phyloP scores from a whole-genome alignment of 2,113 vertebrate genomes.

The Anas platyrhynchos region DNA sequence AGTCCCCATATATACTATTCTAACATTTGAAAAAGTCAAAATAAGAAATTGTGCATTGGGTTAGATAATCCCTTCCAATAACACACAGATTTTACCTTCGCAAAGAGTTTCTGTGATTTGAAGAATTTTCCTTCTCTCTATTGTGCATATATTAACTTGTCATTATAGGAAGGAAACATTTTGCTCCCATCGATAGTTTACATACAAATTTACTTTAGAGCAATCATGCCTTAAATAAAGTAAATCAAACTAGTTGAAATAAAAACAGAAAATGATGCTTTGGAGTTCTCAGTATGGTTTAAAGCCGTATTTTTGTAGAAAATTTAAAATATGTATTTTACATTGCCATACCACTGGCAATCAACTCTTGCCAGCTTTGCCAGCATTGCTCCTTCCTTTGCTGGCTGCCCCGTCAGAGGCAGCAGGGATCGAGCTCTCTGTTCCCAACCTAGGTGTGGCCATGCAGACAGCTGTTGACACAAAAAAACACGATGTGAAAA shows the following conservation, averaged over 20 bases:
- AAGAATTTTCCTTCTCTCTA: neutral
- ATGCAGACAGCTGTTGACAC: neutral
- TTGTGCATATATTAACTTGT: neutral
- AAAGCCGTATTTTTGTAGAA: neutral
- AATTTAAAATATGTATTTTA: neutral
- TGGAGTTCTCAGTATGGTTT: neutral
- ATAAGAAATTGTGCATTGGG: rapidly evolving
- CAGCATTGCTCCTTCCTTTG: neutral
- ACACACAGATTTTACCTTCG: neutral
- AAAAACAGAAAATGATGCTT: neutral
- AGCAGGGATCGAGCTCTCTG: too few species aligned
- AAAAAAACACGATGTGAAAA: neutral
- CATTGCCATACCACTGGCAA: neutral
- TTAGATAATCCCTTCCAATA: neutral
- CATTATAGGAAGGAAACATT: rapidly evolving
- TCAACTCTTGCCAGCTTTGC: neutral
- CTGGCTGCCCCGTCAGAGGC: neutral
- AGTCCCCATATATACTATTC: too few species aligned
- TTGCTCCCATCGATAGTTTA: neutral
- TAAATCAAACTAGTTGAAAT: rapidly evolving
- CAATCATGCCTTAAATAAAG: rapidly evolving
- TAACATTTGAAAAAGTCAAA: neutral
- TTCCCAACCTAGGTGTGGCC: too few species aligned
- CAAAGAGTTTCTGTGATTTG: rapidly evolving
- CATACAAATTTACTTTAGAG: neutral